These are phyloP conservation scores for Vultur gryphus DNA, from an alignment of 2,797 vertebrate genomes.

Conservation along the genomic window DNA sequence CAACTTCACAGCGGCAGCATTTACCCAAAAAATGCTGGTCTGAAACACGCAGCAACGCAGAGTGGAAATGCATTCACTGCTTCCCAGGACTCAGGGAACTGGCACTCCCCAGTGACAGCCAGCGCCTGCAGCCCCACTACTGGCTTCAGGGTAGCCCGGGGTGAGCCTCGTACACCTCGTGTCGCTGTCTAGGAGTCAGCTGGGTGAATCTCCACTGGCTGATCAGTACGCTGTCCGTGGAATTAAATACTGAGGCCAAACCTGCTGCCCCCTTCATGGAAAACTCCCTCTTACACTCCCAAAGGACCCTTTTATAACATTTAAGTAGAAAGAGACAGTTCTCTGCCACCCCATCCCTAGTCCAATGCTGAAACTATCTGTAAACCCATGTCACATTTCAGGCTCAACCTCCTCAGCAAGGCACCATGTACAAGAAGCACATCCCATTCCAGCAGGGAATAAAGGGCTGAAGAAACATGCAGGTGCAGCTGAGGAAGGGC, in stretches of 20 bases:
- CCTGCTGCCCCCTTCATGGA: neutral
- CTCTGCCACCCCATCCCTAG: neutral
- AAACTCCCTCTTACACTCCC: neutral
- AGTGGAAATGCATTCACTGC: no score
- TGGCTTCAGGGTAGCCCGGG: no score
- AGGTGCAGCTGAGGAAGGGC: neutral
- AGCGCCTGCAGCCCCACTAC: rapidly evolving
- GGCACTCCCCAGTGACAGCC: neutral
- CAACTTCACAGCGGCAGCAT: neutral
- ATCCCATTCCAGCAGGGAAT: neutral
- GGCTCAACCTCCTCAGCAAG: neutral
- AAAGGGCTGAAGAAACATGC: neutral
- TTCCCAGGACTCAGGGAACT: neutral
- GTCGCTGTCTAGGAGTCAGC: neutral
- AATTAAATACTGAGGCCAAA: neutral
- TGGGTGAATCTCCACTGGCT: neutral
- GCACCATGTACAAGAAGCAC: neutral
- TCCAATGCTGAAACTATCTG: neutral
- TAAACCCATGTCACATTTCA: neutral
- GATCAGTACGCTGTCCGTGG: neutral
- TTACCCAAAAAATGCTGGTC: neutral
- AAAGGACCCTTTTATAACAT: neutral
- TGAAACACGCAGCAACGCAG: neutral
- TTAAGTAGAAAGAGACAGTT: neutral
- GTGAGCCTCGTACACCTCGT: no score